Conservation (phyloP, 2,888 invertebrate genomes). For the Octodonta nipae region DNA sequence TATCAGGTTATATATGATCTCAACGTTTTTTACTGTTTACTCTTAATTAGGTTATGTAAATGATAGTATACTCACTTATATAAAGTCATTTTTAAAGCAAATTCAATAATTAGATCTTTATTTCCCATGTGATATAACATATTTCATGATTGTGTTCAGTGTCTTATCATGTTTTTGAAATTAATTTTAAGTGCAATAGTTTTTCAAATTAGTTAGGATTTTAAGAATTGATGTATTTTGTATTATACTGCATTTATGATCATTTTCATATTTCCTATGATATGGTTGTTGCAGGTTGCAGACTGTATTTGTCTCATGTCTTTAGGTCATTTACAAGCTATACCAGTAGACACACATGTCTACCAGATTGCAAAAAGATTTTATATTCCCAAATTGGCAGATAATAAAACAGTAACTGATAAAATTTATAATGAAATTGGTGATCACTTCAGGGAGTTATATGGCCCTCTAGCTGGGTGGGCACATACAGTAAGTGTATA, state of each 20-base stretch:
- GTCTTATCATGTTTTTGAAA: no score
- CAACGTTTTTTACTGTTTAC: no score
- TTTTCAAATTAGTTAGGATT: no score
- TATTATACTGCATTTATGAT: no score
- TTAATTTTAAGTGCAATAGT: no score
- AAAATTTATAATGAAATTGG: constrained; percentile 79
- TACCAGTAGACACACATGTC: constrained; percentile 95
- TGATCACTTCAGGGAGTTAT: constrained; percentile 61
- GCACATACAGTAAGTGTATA: constrained; percentile 68
- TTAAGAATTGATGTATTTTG: no score
- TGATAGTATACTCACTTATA: no score
- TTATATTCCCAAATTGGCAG: constrained; percentile 64
- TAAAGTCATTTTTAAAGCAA: no score
- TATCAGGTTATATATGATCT: no score
- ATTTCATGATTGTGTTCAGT: not conserved
- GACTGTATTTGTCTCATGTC: constrained; percentile 98
- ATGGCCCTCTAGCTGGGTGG: constrained; percentile 86
- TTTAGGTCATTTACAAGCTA: constrained; percentile 68
- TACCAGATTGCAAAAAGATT: constrained; percentile 73
- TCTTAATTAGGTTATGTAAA: no score
- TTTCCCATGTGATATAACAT: no score
- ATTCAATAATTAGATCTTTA: no score
- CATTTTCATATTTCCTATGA: constrained; percentile 5
- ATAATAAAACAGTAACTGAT: constrained; percentile 65
- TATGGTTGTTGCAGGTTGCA: constrained; percentile 65